Base-by-base conservation (phyloP, 2,797 vertebrate genomes). In the Hemibagrus guttatus region DNA sequence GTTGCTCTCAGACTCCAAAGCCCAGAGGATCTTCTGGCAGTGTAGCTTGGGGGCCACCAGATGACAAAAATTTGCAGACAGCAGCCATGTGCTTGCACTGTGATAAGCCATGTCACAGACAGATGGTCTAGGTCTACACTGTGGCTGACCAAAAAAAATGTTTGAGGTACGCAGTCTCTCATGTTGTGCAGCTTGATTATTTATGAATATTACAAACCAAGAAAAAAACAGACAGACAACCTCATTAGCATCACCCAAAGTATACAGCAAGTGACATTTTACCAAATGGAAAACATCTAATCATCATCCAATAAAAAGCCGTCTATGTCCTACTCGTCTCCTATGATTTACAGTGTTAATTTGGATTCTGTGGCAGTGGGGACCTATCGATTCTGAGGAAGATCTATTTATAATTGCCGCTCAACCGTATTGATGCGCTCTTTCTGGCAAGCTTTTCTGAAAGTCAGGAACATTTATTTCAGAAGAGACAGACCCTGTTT, bases 401-500 rank as follows among this genome's bases (percentile, higher is more conserved):
- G 91, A 92, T 71, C 76, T 90, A 91, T 93, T 92, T 88, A 92
- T 94, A 92, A 93, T 93, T 92, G 90, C 86, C 90, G 93, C 93
- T 93, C 93, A 89, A 90, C 92, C 86, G 90, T 94, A 94, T 95
- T 95, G 93, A 95, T 93, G 89, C 94, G 79, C 85, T 84, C 54
- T n/a, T 79, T 56, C 84, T 75, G 58, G 21, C 17, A 23, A 80
- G 87, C 59, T 52, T 94, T 93, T 92, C 93, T 91, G 93, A 96
- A 96, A 95, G 95, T 95, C 95, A 96, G 89, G 90, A 91, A 93
- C 88, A 95, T 96, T 95, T 93, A 93, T 95, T 95, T 94, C 91
- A 89, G 90, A 91, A 90, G 89, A 86, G 89, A 94, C 91, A 92
- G 91, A 93, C 91, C 87, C 82, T 89, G 91, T 93, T 90, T 95